phyloP scores from a whole-genome alignment of 2,113 vertebrate genomes.

The Tenrec ecaudatus region DNA sequence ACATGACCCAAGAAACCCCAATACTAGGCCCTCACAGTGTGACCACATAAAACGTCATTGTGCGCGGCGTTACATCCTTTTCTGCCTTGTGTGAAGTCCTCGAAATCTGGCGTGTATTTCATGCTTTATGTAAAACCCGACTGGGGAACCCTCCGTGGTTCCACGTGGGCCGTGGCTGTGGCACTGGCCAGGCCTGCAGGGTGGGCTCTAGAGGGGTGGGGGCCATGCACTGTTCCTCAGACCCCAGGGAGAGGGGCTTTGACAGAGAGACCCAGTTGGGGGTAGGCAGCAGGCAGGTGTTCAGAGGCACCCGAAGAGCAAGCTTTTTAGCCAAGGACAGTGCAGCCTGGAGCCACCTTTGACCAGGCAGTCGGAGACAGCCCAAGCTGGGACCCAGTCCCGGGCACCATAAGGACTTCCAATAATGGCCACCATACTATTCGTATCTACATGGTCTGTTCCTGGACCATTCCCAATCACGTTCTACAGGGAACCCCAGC shows the following conservation, averaged over 20 bases:
- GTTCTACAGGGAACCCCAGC: not conserved
- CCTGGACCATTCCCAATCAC: not conserved
- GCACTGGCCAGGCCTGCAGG: not conserved
- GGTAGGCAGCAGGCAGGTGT: not conserved
- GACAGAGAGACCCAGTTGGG: accelerated
- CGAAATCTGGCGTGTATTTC: not conserved
- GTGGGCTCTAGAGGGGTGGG: too few relatives aligned
- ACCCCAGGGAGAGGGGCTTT: not conserved
- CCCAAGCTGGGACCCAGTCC: not conserved
- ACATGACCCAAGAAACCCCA: not conserved
- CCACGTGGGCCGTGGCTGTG: not conserved
- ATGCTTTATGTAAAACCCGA: too few relatives aligned
- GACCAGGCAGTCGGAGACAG: not conserved
- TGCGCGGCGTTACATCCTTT: not conserved
- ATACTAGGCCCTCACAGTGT: not conserved
- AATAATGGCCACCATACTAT: not conserved
- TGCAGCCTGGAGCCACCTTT: accelerated
- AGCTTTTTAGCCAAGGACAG: not conserved
- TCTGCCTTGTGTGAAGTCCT: not conserved
- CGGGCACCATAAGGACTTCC: accelerated
- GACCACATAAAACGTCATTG: not conserved
- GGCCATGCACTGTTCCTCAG: not conserved
- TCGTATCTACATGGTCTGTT: not conserved
- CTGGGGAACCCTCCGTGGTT: too few relatives aligned
- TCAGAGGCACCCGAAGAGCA: not conserved